A percentile compares a stretch with the other conserved stretches of the same genome.
phyloP scores from a whole-genome alignment of 2,797 vertebrate species.

The Myotis pilosus region DNA sequence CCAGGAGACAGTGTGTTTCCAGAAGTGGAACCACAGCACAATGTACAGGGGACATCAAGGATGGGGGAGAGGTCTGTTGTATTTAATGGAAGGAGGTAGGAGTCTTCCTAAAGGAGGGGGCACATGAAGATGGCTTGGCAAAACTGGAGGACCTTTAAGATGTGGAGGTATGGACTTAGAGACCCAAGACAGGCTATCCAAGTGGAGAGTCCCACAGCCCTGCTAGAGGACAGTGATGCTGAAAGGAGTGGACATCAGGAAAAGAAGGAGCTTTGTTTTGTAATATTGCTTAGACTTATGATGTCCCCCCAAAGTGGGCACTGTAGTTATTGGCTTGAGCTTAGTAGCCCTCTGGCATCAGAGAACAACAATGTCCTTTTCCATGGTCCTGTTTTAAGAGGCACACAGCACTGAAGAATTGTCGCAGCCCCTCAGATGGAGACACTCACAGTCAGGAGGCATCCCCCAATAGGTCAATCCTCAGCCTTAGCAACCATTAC shows the following conservation, averaged over 20 bases:
- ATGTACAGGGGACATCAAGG: not conserved
- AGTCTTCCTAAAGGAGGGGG: not conserved
- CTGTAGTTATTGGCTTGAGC: not conserved
- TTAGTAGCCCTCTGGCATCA: not conserved
- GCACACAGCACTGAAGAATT: not conserved
- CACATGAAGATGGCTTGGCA: not conserved
- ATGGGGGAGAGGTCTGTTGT: not conserved
- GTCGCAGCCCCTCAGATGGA: not conserved
- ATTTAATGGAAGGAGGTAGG: not conserved
- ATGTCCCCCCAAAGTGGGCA: not conserved
- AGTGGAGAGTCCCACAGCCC: not conserved
- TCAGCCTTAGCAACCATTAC: not conserved
- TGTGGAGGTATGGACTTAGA: not conserved
- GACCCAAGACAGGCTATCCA: too few species aligned
- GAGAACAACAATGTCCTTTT: not conserved
- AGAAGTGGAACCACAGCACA: not conserved
- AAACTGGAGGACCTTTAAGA: not conserved
- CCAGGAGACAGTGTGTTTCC: not conserved
- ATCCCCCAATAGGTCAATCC: not conserved
- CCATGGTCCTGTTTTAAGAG: not conserved
- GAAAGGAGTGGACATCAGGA: not conserved
- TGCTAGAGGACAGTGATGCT: not conserved
- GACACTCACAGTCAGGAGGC: not conserved
- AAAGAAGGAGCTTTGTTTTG: not conserved
- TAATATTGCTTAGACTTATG: not conserved